Percentiles rank a stretch among this genome's conserved stretches.
Evolutionary conservation across 1,140 invertebrate species (phyloP).

Genomic region (Hylaeus volcanicus): DNA sequence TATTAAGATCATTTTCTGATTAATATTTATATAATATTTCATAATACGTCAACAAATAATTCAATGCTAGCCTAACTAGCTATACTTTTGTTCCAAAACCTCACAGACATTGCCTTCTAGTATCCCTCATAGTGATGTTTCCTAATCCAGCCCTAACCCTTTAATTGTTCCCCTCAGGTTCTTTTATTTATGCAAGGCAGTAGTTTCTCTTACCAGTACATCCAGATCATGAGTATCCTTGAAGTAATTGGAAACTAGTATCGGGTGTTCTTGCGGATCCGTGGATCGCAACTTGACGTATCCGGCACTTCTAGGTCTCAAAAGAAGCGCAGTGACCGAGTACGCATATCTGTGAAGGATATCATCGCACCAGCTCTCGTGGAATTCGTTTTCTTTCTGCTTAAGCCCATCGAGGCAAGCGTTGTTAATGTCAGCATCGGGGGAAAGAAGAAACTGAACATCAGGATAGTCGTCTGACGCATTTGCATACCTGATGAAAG

Average conservation of each 20-base stretch:
- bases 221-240: slow-evolving; percentile 85
- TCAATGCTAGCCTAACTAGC: too few relatives aligned
- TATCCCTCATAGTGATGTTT: too few relatives aligned
- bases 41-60: too few relatives aligned
- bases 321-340: slow-evolving; percentile 84
- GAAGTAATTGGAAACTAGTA: slow-evolving; percentile 92
- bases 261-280: slow-evolving; percentile 84
- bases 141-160: too few relatives aligned
- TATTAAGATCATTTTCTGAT: too few relatives aligned
- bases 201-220: slow-evolving; percentile 81
- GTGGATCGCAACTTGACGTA: slow-evolving; percentile 84
- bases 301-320: slow-evolving; percentile 87
- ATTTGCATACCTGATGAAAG: slow-evolving; percentile 82
- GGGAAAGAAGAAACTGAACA: slow-evolving; percentile 87
- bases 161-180: too few relatives aligned
- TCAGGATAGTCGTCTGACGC: slow-evolving; percentile 81
- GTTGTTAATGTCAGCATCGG: slow-evolving; percentile 81
- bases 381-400: slow-evolving; percentile 58
- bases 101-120: too few relatives aligned
- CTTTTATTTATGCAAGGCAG: too few relatives aligned
- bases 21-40: too few relatives aligned
- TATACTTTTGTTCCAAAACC: too few relatives aligned
- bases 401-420: slow-evolving; percentile 76
- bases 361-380: too few relatives aligned
- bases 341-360: slow-evolving; percentile 67